A percentile compares a stretch with the other conserved stretches of the same genome.
phyloP scores from a whole-genome alignment of 92 coral and sea anemone species.

The Heliopora coerulea region DNA sequence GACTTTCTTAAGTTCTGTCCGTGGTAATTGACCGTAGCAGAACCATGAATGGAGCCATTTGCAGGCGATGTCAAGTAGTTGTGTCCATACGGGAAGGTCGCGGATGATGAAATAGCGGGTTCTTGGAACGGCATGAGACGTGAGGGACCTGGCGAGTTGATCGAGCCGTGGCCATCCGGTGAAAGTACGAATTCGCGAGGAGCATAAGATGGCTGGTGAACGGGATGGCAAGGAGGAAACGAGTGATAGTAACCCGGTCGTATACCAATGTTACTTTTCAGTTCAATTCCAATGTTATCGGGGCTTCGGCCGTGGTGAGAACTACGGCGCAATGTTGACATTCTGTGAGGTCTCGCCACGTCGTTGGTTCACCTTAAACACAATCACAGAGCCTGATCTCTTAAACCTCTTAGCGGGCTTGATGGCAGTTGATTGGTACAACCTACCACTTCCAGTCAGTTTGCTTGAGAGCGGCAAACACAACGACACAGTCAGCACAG shows the following conservation, averaged over 20 bases:
- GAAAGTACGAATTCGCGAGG: slow-evolving; percentile 86
- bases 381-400: slow-evolving; percentile 43
- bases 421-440: slow-evolving; percentile 36
- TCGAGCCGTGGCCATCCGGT: slow-evolving; percentile 51
- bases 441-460: not conserved
- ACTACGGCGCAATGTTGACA: slow-evolving; percentile 40
- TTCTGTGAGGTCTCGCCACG: slow-evolving; percentile 47
- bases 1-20: slow-evolving; percentile 4
- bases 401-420: slow-evolving; percentile 41
- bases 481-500: not conserved
- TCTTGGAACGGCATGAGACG: slow-evolving; percentile 36
- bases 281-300: slow-evolving; percentile 2
- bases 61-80: not conserved
- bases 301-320: slow-evolving; percentile 18
- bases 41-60: slow-evolving; percentile 4
- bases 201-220: slow-evolving; percentile 71
- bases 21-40: not conserved
- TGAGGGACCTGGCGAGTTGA: slow-evolving; percentile 1
- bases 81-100: not conserved
- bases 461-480: slow-evolving; percentile 1
- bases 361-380: not conserved
- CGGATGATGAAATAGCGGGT: slow-evolving; percentile 10
- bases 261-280: slow-evolving; percentile 23
- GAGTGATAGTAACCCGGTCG: slow-evolving; percentile 65
- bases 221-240: slow-evolving; percentile 91